A percentile compares a stretch with the other conserved stretches of the same genome.
These are phyloP conservation scores for Willisornis vidua DNA, from an alignment of 2,113 vertebrate species.

Conservation along the genomic window DNA sequence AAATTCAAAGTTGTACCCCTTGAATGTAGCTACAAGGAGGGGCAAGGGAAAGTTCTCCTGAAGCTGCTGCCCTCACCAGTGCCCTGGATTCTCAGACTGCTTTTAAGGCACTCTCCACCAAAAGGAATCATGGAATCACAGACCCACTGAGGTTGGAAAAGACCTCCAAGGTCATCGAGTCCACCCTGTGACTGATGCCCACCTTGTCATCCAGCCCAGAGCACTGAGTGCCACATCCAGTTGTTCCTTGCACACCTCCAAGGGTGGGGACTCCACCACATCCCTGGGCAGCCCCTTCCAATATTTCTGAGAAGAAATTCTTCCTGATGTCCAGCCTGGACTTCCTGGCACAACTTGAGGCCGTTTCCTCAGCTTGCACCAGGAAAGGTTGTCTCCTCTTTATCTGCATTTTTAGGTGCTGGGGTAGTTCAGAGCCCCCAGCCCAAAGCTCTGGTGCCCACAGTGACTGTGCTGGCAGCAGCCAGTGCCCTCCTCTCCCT, in stretches of 20 bases:
- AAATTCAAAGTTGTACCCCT: background rate
- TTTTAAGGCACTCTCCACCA: background rate
- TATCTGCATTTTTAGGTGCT: background rate
- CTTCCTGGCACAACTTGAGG: background rate
- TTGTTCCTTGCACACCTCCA: background rate
- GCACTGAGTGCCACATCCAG: background rate
- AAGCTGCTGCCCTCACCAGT: background rate
- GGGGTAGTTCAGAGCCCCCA: background rate
- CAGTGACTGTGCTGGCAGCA: background rate
- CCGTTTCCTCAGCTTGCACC: background rate
- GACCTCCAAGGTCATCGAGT: background rate
- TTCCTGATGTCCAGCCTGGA: background rate
- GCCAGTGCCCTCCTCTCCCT: background rate
- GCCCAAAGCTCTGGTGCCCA: background rate
- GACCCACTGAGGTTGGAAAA: background rate
- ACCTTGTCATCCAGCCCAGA: background rate
- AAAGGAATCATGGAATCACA: rapidly evolving
- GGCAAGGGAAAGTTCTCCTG: background rate
- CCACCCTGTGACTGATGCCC: background rate
- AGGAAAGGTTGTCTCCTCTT: background rate
- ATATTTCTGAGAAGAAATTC: background rate
- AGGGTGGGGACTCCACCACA: background rate
- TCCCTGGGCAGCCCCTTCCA: background rate
- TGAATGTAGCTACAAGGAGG: background rate
- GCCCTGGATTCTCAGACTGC: background rate